A percentile compares a stretch with the other conserved stretches of the same genome.
phyloP scores from a whole-genome alignment of 1,140 invertebrate genomes.

The Lepidostoma basale region DNA sequence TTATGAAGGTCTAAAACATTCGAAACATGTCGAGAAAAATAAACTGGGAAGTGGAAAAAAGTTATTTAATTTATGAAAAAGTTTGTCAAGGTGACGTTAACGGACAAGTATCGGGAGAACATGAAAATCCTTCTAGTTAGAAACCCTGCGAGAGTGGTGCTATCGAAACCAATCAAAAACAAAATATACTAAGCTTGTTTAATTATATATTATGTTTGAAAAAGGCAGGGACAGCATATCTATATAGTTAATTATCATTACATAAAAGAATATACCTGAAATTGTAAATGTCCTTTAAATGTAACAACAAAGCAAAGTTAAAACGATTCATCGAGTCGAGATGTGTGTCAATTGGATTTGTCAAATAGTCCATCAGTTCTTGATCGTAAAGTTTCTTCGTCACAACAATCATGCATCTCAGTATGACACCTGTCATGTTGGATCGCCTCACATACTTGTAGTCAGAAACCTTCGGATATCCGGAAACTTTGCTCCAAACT shows the following conservation, averaged over 20 bases:
- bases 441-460: conserved; percentile 44
- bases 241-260: conserved; percentile 20
- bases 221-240: too few relatives aligned
- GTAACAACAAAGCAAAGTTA: conserved; percentile 63
- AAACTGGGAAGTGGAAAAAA: too few relatives aligned
- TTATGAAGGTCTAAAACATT: too few relatives aligned
- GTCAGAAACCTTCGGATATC: background rate
- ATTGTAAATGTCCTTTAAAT: conserved; percentile 67
- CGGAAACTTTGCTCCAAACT: conserved; percentile 16
- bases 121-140: too few relatives aligned
- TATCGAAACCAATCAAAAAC: too few relatives aligned
- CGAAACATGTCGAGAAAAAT: too few relatives aligned
- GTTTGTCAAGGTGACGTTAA: too few relatives aligned
- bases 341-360: conserved; percentile 56
- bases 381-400: conserved; percentile 58
- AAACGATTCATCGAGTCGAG: conserved; percentile 68
- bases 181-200: too few relatives aligned
- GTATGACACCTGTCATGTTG: conserved; percentile 49
- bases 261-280: conserved; percentile 58
- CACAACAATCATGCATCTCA: conserved; percentile 54
- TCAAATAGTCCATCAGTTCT: conserved; percentile 63
- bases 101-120: too few relatives aligned
- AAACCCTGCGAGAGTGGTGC: too few relatives aligned
- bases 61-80: too few relatives aligned
- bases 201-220: too few relatives aligned